These are phyloP conservation scores for Tamias sibiricus DNA, from an alignment of 2,113 vertebrate genomes.

Conservation along the genomic window DNA sequence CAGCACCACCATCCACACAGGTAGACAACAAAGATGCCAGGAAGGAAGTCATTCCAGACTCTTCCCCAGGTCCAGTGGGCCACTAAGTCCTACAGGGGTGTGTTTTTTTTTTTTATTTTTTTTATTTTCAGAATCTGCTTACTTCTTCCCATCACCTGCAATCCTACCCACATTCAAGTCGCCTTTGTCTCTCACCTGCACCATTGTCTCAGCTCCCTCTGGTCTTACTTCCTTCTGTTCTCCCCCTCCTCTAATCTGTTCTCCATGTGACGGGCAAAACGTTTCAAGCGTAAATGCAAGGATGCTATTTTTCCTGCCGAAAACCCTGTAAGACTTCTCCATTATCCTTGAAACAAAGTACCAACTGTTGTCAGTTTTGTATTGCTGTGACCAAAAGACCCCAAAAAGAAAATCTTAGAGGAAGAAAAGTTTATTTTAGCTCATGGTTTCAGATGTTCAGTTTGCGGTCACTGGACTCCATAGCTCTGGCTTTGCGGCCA, in stretches of 20 bases:
- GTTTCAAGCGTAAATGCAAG: neutral
- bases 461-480: too few species aligned
- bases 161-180: too few species aligned
- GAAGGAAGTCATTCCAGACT: neutral
- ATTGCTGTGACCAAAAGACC: too few species aligned
- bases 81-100: neutral
- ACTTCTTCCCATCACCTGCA: neutral
- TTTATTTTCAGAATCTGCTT: accelerated
- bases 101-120: too few species aligned
- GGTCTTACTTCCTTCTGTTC: neutral
- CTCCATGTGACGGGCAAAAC: neutral
- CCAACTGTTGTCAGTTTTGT: neutral
- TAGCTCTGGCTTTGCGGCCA: too few species aligned
- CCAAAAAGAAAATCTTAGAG: too few species aligned
- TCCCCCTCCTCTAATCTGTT: neutral
- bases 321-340: neutral
- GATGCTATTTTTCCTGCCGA: neutral
- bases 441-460: too few species aligned
- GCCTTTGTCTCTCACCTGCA: neutral
- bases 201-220: neutral
- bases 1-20: neutral
- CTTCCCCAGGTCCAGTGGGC: accelerated
- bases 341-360: neutral
- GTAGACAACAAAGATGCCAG: neutral
- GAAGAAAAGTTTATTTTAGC: too few species aligned